Evolutionary conservation across 2,113 vertebrate species (phyloP).

Genomic region (Hippocampus zosterae): DNA sequence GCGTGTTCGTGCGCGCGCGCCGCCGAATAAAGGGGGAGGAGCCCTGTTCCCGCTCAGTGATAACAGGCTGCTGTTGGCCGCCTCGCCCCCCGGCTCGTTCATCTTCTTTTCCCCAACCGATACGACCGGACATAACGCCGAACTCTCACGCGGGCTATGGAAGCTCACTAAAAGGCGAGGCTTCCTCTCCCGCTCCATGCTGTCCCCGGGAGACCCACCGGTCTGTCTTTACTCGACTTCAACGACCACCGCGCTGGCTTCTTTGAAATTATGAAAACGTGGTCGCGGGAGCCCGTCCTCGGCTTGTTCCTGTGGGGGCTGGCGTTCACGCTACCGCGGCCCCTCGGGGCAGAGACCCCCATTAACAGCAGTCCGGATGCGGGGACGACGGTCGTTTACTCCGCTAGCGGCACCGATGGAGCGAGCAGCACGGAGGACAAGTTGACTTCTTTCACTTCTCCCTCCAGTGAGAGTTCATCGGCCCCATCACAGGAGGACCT

Average conservation of each 20-base stretch:
- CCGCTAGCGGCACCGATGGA: conserved; percentile 21
- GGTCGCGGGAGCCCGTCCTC: conserved; percentile 55
- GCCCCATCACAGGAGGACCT: conserved; percentile 50
- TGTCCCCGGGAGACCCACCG: conserved; percentile 56
- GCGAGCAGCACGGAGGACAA: conserved; percentile 8
- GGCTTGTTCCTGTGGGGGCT: conserved; percentile 57
- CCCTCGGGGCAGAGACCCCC: conserved; percentile 56
- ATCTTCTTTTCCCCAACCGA: conserved; percentile 59
- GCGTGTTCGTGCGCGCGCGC: not conserved
- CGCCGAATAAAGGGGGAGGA: conserved; percentile 55
- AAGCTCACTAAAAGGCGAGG: conserved; percentile 15
- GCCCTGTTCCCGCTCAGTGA: conserved; percentile 54
- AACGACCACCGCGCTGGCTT: conserved; percentile 34
- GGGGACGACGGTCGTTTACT: conserved; percentile 27
- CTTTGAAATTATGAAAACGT: conserved; percentile 70
- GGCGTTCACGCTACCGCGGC: conserved; percentile 53
- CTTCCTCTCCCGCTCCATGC: conserved; percentile 58
- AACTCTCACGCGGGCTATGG: conserved; percentile 33
- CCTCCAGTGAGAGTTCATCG: conserved; percentile 48
- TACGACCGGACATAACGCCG: conserved; percentile 43
- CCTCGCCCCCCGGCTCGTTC: conserved; percentile 27
- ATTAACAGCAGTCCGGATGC: conserved; percentile 32
- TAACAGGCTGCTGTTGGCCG: conserved; percentile 51
- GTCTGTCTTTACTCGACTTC: conserved; percentile 46
- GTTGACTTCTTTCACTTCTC: conserved; percentile 32